These are phyloP conservation scores for Tympanuchus pallidicinctus DNA, from an alignment of 2,113 vertebrate genomes.

Conservation along the genomic window DNA sequence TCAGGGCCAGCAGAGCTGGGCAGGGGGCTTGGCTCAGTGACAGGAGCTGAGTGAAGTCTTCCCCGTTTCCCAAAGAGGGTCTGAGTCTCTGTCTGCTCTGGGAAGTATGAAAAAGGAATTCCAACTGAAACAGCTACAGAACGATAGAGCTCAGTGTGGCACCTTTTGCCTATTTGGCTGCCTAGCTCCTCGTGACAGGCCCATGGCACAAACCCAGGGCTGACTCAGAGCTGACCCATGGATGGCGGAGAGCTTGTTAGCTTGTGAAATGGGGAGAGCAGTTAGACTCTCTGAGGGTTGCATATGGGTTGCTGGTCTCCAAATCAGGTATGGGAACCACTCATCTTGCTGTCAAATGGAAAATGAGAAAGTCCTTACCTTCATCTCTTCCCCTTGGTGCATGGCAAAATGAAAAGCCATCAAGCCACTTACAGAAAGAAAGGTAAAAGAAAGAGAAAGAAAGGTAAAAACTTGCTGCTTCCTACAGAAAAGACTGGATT, in stretches of 20 bases:
- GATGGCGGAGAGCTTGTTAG: neutral
- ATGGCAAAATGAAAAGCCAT: neutral
- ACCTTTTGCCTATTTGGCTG: slow-evolving; percentile 51
- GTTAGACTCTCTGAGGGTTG: neutral
- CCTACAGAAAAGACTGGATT: neutral
- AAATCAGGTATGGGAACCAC: neutral
- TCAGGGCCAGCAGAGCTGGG: neutral
- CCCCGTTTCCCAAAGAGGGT: neutral
- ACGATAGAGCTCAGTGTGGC: neutral
- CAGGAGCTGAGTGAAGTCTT: neutral
- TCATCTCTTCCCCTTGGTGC: neutral
- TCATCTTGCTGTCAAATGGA: neutral
- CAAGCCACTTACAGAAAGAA: neutral
- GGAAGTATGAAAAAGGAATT: slow-evolving; percentile 4
- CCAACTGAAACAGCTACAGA: neutral
- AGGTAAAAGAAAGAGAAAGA: neutral
- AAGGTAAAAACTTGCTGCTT: neutral
- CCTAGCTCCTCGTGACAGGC: neutral
- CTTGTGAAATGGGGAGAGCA: neutral
- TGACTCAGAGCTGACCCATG: slow-evolving; percentile 8
- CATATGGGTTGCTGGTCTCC: neutral
- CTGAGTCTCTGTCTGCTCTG: slow-evolving; percentile 15
- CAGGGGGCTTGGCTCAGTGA: rapidly evolving
- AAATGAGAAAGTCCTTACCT: neutral
- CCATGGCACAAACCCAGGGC: neutral